A percentile compares a stretch with the other conserved stretches of the same genome.
These are phyloP conservation scores for Panulirus ornatus DNA, from an alignment of 1,140 invertebrate genomes.

Conservation along the genomic window DNA sequence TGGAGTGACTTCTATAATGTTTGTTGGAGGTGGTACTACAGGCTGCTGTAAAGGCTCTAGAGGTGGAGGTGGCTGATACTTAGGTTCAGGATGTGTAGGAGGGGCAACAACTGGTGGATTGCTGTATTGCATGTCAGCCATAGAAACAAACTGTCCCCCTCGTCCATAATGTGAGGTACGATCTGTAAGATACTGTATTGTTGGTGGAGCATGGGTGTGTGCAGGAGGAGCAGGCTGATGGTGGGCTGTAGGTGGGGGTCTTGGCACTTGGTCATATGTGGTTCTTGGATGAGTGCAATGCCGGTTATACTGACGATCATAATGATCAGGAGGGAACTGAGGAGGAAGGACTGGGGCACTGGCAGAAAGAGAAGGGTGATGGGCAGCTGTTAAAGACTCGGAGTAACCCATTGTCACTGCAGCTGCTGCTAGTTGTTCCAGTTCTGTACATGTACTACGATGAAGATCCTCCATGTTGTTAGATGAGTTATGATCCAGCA, in stretches of 20 bases:
- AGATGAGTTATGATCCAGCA: not conserved
- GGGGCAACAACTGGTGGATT: slow-evolving; percentile 10
- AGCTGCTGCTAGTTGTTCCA: slow-evolving; percentile 64
- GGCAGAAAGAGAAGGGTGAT: slow-evolving; percentile 49
- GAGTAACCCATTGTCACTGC: slow-evolving; percentile 70
- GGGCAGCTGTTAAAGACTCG: slow-evolving; percentile 46
- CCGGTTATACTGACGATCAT: slow-evolving; percentile 41
- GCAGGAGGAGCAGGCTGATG: slow-evolving; percentile 59
- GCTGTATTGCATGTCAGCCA: slow-evolving; percentile 60
- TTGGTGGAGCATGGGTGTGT: slow-evolving; percentile 44
- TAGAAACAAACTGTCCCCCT: slow-evolving; percentile 39
- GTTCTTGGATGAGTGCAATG: slow-evolving; percentile 40
- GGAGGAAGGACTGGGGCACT: slow-evolving; percentile 42
- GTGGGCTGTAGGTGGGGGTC: slow-evolving; percentile 56
- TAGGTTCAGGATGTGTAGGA: slow-evolving; percentile 38
- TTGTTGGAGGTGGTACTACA: slow-evolving; percentile 16
- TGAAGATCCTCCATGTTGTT: slow-evolving; percentile 65
- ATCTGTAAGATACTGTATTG: slow-evolving; percentile 64
- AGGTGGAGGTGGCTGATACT: slow-evolving; percentile 45
- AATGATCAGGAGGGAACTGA: slow-evolving; percentile 57
- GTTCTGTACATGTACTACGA: slow-evolving; percentile 53
- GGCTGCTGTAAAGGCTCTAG: slow-evolving; percentile 40
- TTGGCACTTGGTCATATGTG: slow-evolving; percentile 46
- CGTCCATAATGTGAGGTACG: slow-evolving; percentile 46
- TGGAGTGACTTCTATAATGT: not conserved